Evolutionary conservation across 2,113 vertebrate genomes (phyloP), one percentile per base, ranked within the genome.

Genomic region (Oncorhynchus mykiss): DNA sequence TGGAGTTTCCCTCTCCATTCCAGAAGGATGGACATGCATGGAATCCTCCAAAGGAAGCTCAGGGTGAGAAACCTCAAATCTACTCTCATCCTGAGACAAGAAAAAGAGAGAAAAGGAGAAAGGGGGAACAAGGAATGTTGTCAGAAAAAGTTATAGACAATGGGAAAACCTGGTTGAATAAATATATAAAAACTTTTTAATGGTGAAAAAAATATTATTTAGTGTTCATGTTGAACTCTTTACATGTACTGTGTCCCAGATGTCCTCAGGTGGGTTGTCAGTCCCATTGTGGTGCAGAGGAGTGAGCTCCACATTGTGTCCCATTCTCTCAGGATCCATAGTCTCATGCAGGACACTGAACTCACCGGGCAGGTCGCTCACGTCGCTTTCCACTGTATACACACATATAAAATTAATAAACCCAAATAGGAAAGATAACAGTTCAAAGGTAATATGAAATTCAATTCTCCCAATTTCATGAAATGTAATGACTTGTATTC

Each of bases 41-140:
- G 90, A 92, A 84, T 91, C 90, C 60, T 93, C 92, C 67, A 88
- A 92, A 3, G 88, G 86, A 49, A 90, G 84, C 39, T 86, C 82
- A 74, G 88, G 86, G 66, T 83, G 78, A 3, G 70, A 76, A 20
- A 80, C n/a, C 65, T 81, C 84, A 1, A 76, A 85, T 59, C 7
- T 45, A 67, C 76, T 84, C 59, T 78, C 81, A 67, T 77, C 81
- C 93, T 93, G 77, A 22, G 48, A 27, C 13, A 18, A 27, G 4
- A 45, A 45, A 45, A 45, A 45, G 5, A 67, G 11, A 49, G 2
- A n/a, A 25, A 25, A 45, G 18, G 27, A 24, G 70, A 60, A 14
- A 20, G 57, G 34, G 6, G 34, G 9, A 45, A 45, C 39, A 45
- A 11, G 9, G 9, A 45, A 45, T 45, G 39, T 45, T 12, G 39